Evolutionary conservation across 2,797 vertebrate species (phyloP).

Genomic region (Sorex maritimensis): DNA sequence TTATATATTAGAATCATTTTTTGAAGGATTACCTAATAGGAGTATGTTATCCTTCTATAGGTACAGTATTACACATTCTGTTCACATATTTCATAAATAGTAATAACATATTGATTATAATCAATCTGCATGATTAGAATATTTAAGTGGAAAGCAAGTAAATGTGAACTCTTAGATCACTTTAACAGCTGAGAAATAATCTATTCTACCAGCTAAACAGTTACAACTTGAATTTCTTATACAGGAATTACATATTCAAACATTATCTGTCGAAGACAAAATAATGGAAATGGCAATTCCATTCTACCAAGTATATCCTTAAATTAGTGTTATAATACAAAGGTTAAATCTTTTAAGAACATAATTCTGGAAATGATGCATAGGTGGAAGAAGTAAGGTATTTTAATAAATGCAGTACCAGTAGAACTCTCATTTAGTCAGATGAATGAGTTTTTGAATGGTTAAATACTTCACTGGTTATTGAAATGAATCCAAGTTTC

Average conservation of each 20-base stretch:
- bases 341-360: conserved; percentile 58
- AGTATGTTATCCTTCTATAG: background rate
- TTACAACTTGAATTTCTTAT: conserved; percentile 64
- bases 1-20: conserved; percentile 22
- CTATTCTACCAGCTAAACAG: conserved; percentile 32
- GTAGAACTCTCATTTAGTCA: conserved; percentile 51
- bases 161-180: conserved; percentile 54
- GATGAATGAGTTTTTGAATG: conserved; percentile 30
- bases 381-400: background rate
- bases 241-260: conserved; percentile 21
- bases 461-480: conserved; percentile 60
- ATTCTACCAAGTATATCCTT: conserved; percentile 20
- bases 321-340: background rate
- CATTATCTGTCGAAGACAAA: conserved; percentile 13
- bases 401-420: conserved; percentile 55
- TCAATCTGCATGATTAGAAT: background rate
- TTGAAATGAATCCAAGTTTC: conserved; percentile 41
- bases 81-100: background rate
- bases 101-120: background rate
- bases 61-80: background rate
- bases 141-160: conserved; percentile 40
- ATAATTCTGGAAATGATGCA: conserved; percentile 64
- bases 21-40: background rate
- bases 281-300: background rate
- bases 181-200: conserved; percentile 48